Base-by-base conservation (phyloP, 2,888 invertebrate species). In the Oligia latruncula region DNA sequence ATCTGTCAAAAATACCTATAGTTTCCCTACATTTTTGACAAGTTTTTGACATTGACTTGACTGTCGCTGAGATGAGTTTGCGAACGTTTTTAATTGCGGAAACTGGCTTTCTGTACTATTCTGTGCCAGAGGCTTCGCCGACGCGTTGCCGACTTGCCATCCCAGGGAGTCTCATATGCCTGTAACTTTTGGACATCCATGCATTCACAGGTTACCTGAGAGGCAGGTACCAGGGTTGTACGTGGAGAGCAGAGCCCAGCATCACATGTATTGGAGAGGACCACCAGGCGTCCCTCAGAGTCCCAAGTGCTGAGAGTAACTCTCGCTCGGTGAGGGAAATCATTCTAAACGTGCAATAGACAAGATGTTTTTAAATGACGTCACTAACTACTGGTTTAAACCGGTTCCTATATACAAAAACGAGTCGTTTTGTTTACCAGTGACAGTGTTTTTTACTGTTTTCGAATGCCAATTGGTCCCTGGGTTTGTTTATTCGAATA, bases 231-330 rank as follows among this genome's bases (percentile, higher is more conserved):
- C 17, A 13, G 40, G 29, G 29, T n/a, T 11, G 20, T 49, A 1
- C 43, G 5, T 29, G 64, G 8, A 5, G 43, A 75, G 55, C 43
- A 65, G 23, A 77, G 35, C 6, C 77, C 77, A 29, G 64, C 75
- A 0, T 77, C 77, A 29, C 55, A 46, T 6, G 75, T 43, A 11
- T 75, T 43, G 40, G 40, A 15, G 29, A 52, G 75, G 40, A 75
- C 43, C 64, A 77, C 75, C 23, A 77, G 75, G 4, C 76, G 65
- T 17, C 77, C 77, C 13, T 65, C 55, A 29, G 77, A 65, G 43
- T 75, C 76, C 77, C 75, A 75, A 58, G 75, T 75, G 52, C 65
- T 77, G 76, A 75, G 55, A 35, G 76, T 75, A 13, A 77, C 23
- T 55, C 6, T 65, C 55, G 77, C 29, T 43, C 77, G 65, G 17